A percentile compares a stretch with the other conserved stretches of the same genome.
Conservation (phyloP, 1,140 invertebrate species). For the Formica exsecta region DNA sequence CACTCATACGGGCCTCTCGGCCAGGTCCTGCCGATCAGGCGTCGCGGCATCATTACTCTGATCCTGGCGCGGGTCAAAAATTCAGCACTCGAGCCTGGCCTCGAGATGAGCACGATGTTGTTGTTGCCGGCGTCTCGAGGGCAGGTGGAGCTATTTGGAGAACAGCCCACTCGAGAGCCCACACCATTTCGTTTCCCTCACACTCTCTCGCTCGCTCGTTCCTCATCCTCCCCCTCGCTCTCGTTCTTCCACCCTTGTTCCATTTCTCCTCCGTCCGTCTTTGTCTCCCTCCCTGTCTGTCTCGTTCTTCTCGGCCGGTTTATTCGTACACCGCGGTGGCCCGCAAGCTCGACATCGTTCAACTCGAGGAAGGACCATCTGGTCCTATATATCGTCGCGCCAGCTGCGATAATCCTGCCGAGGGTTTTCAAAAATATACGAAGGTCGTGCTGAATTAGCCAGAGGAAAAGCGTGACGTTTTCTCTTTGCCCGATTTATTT, state of each 20-base stretch:
- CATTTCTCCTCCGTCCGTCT: neutral
- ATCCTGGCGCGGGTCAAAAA: slow-evolving; percentile 67
- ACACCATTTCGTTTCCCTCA: slow-evolving; percentile 72
- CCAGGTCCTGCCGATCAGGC: slow-evolving; percentile 30
- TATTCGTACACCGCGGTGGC: slow-evolving; percentile 37
- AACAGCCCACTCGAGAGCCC: slow-evolving; percentile 82
- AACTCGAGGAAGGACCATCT: slow-evolving; percentile 77
- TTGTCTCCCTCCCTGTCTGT: slow-evolving; percentile 7
- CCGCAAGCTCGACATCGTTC: slow-evolving; percentile 53
- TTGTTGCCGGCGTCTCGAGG: slow-evolving; percentile 74
- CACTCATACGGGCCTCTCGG: slow-evolving; percentile 8
- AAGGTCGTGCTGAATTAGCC: slow-evolving; percentile 36
- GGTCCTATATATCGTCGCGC: slow-evolving; percentile 75
- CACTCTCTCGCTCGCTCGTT: slow-evolving; percentile 52
- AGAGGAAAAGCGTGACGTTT: slow-evolving; percentile 40
- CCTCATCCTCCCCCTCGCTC: slow-evolving; percentile 19
- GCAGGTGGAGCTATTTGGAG: slow-evolving; percentile 85
- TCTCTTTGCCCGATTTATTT: neutral
- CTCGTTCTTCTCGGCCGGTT: slow-evolving; percentile 30
- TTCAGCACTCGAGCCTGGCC: slow-evolving; percentile 52
- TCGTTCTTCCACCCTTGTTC: slow-evolving; percentile 34
- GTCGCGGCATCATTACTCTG: slow-evolving; percentile 60
- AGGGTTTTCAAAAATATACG: slow-evolving; percentile 69
- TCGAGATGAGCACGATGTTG: slow-evolving; percentile 73
- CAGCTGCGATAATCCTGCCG: slow-evolving; percentile 77